phyloP scores from a whole-genome alignment of 2,113 vertebrate genomes.

The Sprattus sprattus region DNA sequence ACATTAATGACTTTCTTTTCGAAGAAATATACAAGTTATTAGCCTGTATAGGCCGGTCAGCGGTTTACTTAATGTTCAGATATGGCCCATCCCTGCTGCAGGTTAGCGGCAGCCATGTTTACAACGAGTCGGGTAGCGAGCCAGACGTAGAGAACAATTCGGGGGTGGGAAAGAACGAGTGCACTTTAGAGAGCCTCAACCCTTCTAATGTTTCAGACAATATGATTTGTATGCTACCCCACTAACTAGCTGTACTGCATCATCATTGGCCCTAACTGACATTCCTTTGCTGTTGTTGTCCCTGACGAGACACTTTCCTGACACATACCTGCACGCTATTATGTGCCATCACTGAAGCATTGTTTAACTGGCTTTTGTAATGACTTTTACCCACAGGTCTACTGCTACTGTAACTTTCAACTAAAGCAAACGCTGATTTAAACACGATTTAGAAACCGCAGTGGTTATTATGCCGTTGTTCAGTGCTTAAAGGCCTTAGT shows the following conservation, averaged over 20 bases:
- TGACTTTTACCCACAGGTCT: neutral
- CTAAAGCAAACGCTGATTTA: neutral
- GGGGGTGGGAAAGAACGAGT: neutral
- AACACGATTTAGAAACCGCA: neutral
- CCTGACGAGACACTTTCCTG: neutral
- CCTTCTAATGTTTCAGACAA: neutral
- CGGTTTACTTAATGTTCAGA: neutral
- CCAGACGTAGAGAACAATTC: neutral
- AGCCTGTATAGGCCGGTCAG: neutral
- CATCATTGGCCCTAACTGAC: neutral
- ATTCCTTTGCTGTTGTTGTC: neutral
- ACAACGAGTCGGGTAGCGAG: slow-evolving; percentile 28
- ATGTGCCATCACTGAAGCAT: neutral
- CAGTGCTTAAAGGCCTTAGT: neutral
- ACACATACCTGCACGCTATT: neutral
- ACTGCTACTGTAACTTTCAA: neutral
- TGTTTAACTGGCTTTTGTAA: neutral
- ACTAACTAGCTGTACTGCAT: neutral
- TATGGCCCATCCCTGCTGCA: slow-evolving; percentile 51
- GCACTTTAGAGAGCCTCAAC: neutral
- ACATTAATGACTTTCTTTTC: neutral
- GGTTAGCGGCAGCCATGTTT: slow-evolving; percentile 53
- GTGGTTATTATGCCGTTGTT: neutral
- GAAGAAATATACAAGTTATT: neutral
- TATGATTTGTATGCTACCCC: neutral